These are phyloP conservation scores for Brachyopa scutellaris DNA, from an alignment of 2,888 invertebrate species.

Conservation along the genomic window DNA sequence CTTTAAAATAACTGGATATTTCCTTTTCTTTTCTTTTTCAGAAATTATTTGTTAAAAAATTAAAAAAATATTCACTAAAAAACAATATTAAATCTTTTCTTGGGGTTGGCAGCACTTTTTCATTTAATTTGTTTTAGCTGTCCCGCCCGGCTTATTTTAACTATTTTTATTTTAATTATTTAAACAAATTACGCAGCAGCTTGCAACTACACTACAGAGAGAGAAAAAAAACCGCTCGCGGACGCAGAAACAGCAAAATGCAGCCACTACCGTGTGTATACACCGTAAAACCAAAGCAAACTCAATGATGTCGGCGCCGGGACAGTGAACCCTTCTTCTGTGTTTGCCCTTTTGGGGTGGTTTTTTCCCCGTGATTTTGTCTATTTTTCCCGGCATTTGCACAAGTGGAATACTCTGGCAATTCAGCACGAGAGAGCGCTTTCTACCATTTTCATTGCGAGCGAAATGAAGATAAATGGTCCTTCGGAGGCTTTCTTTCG, in stretches of 20 bases:
- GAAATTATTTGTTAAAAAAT: neutral
- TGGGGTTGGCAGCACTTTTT: constrained; percentile 58
- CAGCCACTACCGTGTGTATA: constrained; percentile 74
- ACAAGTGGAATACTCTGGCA: constrained; percentile 29
- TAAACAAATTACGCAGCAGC: constrained; percentile 30
- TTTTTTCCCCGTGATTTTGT: constrained; percentile 47
- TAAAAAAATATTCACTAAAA: neutral
- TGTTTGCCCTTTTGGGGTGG: constrained; percentile 44
- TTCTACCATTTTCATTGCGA: constrained; percentile 21
- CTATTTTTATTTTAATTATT: constrained; percentile 1
- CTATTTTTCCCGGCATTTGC: constrained; percentile 41
- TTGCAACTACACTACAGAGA: neutral
- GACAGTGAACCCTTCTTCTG: constrained; percentile 77
- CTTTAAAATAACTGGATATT: neutral
- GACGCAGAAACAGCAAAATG: constrained; percentile 38
- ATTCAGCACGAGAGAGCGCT: constrained; percentile 45
- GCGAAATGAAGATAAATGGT: constrained; percentile 35
- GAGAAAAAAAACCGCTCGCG: constrained; percentile 43
- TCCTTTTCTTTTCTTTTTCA: constrained; percentile 1
- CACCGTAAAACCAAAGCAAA: constrained; percentile 76
- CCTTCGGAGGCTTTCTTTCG: constrained; percentile 36
- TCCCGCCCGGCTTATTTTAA: neutral
- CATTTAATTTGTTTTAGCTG: neutral
- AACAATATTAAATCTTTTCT: neutral
- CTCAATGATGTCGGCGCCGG: constrained; percentile 75